Percentiles rank a stretch among this genome's conserved stretches.
phyloP scores from a whole-genome alignment of 2,797 vertebrate genomes.

The Myotis vivesi region DNA sequence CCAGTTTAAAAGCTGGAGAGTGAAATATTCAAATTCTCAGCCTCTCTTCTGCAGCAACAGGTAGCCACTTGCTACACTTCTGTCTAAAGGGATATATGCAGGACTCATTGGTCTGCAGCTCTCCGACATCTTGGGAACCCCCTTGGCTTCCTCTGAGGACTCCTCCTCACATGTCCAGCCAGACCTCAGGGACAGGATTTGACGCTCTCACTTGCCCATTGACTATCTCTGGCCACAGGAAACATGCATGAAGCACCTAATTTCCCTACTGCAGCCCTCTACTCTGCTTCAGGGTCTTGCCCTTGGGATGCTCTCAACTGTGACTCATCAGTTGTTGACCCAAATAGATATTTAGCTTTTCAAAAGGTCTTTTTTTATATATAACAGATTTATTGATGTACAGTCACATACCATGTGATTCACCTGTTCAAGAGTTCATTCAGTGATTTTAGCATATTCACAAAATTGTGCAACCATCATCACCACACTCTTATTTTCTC shows the following conservation, averaged over 20 bases:
- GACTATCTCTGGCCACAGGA: background rate
- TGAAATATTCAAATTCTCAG: background rate
- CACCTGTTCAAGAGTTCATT: background rate
- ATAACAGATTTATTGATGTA: background rate
- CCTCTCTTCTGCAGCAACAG: background rate
- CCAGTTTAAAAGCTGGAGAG: background rate
- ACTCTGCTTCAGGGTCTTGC: background rate
- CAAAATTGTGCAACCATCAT: background rate
- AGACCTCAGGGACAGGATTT: background rate
- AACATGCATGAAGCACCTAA: too few species aligned
- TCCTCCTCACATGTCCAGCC: background rate
- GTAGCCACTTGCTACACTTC: background rate
- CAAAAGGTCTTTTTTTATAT: too few species aligned
- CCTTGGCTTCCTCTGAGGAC: background rate
- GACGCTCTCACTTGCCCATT: background rate
- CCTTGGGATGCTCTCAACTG: background rate
- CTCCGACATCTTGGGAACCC: too few species aligned
- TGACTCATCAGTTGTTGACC: background rate
- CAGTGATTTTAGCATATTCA: background rate
- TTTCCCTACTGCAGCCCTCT: background rate
- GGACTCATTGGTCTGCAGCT: background rate
- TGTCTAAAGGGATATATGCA: background rate
- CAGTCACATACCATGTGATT: background rate
- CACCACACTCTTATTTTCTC: background rate
- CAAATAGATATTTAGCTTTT: background rate